Base-by-base conservation (phyloP, 2,797 vertebrate species). In the Gymnoscopelus microlampas region DNA sequence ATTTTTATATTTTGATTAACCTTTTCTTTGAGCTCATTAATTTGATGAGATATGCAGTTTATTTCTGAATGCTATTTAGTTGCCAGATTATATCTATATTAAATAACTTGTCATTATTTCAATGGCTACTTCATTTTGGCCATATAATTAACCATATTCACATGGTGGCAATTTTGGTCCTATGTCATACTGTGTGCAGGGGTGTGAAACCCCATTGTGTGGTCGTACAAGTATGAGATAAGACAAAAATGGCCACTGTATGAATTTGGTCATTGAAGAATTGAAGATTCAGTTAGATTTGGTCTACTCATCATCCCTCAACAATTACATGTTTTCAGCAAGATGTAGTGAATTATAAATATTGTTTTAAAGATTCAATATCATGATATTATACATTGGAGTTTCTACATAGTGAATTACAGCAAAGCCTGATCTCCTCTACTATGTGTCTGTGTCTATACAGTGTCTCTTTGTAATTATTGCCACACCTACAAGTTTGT, bases 11-110 rank as follows among this genome's bases (percentile, higher is more conserved):
- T 71, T 74, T 80, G 66, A 85, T 83, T 85, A 76, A 77, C 68
- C 71, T 85, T 63, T 65, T 80, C 76, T 82, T 85, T 88, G 70
- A 87, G 86, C 71, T 80, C 80, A 87, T 85, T 44, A 10, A 44
- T 44, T 81, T 84, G 83, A 86, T 87, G 87, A 82, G 76, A 91
- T 75, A 82, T 79, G 71, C 73, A 60, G 79, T 89, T 77, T 84
- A 77, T 76, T 78, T 72, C 78, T 74, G 81, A 91, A 82, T 85
- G 73, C 70, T 54, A 50, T 72, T 79, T 81, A 83, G 78, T 86
- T 66, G 80, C 82, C 54, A 53, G 69, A 68, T 76, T 57, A 85
- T 73, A 73, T 53, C 29, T 62, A 49, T 47, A 68, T 60, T 61
- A 61, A 86, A 79, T 79, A 81, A 71, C 63, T 72, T 84, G 74